Evolutionary conservation across 2,113 vertebrate genomes (phyloP), one percentile per base, ranked within the genome.

Genomic region (Dipodomys stephensi): DNA sequence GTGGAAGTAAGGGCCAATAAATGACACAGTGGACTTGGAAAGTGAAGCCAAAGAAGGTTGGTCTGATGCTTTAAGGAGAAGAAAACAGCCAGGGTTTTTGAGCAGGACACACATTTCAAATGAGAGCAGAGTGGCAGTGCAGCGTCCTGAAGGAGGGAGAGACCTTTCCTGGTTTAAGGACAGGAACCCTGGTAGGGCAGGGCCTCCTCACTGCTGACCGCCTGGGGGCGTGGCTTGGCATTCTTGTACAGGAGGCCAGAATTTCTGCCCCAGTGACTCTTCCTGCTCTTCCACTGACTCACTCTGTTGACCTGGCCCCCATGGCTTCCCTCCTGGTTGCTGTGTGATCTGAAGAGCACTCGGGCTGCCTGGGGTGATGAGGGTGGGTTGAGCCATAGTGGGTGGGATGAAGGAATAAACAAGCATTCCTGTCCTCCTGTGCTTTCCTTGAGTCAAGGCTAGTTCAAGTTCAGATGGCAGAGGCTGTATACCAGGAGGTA

Each of bases 281-380:
- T 97, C 95, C 79, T 97, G 94, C 87, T 95, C 32, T 97, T 82
- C 87, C 60, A 89, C 90, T 96, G 93, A 95, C 93, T 97, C 94
- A 96, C 76, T 71, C 62, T 9, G 1, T 39, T 87, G 95, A 91
- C 90, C 85, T 90, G 83, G 73, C 68, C 83, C 88, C 44, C 16
- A 30, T 90, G 71, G 80, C 92, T 96, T 95, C 49, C 22, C 76
- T 95, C 92, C 93, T 22, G 53, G n/a, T 88, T 57, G 53, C 84
- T 80, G 27, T 89, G 71, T 81, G 91, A 94, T 87, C 57, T 87
- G 7, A 49, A 67, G 83, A 95, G 83, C 0, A 0, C 81, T 65
- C 44, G 71, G 53, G 86, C 84, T 84, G 49, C 84, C 62, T 27
- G 44, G 69, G 65, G 67, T 93, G 90, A 28, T 32, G 88, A 74